phyloP scores from a whole-genome alignment of 2,888 invertebrate genomes.

The Melitaea athalia region DNA sequence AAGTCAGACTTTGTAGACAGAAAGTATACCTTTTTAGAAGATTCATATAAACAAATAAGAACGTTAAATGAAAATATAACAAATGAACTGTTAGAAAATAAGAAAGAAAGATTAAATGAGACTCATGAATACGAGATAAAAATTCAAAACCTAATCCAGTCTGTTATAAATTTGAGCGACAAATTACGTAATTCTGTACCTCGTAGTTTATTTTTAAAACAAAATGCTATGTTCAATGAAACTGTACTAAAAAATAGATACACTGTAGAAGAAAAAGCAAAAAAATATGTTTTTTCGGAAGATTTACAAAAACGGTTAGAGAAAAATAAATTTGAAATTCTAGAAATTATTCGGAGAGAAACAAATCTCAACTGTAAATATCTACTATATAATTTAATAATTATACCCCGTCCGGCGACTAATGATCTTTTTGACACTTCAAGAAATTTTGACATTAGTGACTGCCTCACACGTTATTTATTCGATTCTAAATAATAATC shows the following conservation, averaged over 20 bases:
- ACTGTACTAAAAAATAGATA: conserved; percentile 78
- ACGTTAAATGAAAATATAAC: conserved; percentile 78
- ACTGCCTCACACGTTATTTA: no score
- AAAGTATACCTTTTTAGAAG: conserved; percentile 72
- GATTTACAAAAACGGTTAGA: conserved; percentile 51
- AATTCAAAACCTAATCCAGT: conserved; percentile 66
- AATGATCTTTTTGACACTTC: no score
- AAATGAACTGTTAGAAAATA: conserved; percentile 73
- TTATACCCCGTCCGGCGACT: no score
- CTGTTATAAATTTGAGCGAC: conserved; percentile 67
- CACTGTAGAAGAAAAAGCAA: conserved; percentile 55
- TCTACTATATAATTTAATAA: background rate
- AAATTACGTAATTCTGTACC: conserved; percentile 76
- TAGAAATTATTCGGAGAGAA: conserved; percentile 62
- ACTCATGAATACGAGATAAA: conserved; percentile 69
- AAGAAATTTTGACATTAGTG: no score
- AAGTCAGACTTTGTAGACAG: conserved; percentile 57
- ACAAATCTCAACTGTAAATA: conserved; percentile 15
- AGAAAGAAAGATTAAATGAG: conserved; percentile 70
- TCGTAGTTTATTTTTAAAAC: conserved; percentile 73
- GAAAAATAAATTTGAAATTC: conserved; percentile 63
- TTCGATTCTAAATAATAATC: no score
- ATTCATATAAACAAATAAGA: conserved; percentile 69
- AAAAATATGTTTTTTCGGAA: conserved; percentile 45
- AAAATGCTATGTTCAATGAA: conserved; percentile 78